Evolutionary conservation across 1,140 invertebrate species (phyloP).

Genomic region (Hydropsyche tenuis): DNA sequence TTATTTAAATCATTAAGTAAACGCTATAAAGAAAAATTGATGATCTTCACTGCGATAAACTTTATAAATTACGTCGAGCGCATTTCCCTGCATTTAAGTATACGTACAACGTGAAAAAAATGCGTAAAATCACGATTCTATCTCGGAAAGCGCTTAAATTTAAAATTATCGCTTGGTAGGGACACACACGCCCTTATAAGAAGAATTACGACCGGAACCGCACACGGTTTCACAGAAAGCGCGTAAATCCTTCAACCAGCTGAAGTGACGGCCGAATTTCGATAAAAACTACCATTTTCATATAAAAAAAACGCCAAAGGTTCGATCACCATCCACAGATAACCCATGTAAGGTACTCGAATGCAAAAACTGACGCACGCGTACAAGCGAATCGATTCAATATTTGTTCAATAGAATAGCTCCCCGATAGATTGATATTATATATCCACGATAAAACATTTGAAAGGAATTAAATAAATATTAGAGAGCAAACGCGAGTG

Average conservation of each 20-base stretch:
- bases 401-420: too few species aligned
- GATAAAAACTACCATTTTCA: not conserved
- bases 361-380: too few species aligned
- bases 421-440: too few species aligned
- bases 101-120: not conserved
- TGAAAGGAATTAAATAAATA: too few species aligned
- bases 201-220: conserved; percentile 13
- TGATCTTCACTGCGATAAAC: not conserved
- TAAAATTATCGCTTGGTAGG: not conserved
- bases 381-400: too few species aligned
- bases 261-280: not conserved
- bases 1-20: not conserved
- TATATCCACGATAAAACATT: too few species aligned
- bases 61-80: not conserved
- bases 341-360: too few species aligned
- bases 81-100: not conserved
- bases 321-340: too few species aligned
- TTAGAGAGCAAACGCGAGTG: too few species aligned
- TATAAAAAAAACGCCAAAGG: too few species aligned
- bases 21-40: not conserved
- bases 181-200: not conserved
- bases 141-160: not conserved
- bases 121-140: not conserved
- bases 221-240: not conserved
- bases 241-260: conserved; percentile 10